Conservation (phyloP, 2,888 invertebrate species). For the Brachypterus glaber region DNA sequence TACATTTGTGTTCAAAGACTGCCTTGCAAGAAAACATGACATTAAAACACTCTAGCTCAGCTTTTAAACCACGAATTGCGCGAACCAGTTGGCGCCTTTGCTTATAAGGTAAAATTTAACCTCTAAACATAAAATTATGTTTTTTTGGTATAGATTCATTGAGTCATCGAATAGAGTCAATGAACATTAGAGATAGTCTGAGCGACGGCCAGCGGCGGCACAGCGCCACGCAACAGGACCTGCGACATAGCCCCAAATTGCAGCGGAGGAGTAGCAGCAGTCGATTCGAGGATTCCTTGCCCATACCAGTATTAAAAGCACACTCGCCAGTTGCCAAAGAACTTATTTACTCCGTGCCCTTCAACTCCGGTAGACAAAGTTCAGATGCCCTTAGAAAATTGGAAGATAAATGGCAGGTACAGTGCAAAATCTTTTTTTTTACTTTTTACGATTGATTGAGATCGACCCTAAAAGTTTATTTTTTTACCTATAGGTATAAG, state of each 20-base stretch:
- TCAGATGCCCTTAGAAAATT: constrained; percentile 36
- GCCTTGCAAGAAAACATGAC: too few species aligned
- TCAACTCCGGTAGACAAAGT: constrained; percentile 32
- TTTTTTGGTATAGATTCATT: constrained; percentile 43
- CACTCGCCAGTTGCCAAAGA: constrained; percentile 40
- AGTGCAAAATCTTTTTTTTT: constrained; percentile 17
- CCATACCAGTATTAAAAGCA: constrained; percentile 54
- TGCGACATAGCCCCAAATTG: constrained; percentile 44
- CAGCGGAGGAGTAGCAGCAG: constrained; percentile 46
- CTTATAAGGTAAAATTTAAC: too few species aligned
- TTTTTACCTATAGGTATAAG: too few species aligned
- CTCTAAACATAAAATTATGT: too few species aligned
- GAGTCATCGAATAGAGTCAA: constrained; percentile 46
- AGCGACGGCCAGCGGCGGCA: constrained; percentile 41
- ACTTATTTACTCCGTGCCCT: constrained; percentile 37
- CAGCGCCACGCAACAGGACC: constrained; percentile 48
- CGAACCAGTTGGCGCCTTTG: too few species aligned
- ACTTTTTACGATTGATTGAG: constrained; percentile 1
- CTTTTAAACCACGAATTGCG: too few species aligned
- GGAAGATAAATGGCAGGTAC: constrained; percentile 46
- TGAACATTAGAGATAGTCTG: constrained; percentile 41
- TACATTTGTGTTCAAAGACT: too few species aligned
- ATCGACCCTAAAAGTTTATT: too few species aligned
- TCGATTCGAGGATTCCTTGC: constrained; percentile 47
- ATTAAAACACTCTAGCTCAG: too few species aligned